Base-by-base conservation (phyloP, 2,113 vertebrate species). In the Crocuta crocuta region DNA sequence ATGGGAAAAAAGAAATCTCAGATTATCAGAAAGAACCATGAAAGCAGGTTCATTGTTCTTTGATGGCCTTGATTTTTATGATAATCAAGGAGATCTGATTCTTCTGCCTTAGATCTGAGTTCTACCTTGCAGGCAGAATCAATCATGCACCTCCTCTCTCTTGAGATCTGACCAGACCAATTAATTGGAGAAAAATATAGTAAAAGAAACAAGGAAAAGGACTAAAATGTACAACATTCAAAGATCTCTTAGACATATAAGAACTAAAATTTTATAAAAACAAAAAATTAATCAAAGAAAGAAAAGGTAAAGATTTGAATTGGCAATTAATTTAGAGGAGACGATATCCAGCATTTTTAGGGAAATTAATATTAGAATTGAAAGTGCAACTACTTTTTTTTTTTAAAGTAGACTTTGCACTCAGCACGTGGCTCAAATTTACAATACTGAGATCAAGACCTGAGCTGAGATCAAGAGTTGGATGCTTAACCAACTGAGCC, bases 361-460 rank as follows among this genome's bases (percentile, higher is more conserved):
- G 24, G 19, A 92, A 94, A 89, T 78, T 88, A 71, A 50, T 45
- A 35, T 91, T 87, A 58, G 84, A 83, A 88, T 28, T 82, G 24
- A 78, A 90, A 78, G 2, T 10, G 1, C 4, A 71, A 1, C 45
- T 31, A 82, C 4, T 65, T 45, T 94, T 55, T 71, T 55, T 58
- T 61, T 61, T 61, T 61, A 8, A 61, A 61, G 58, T 61, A 61
- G 58, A 61, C 58, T 61, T 61, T 23, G 58, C 53, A 17, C 58
- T 61, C 7, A 61, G 58, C 58, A 61, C 19, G 21, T 7, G 58
- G 58, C 58, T 61, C 58, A 5, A 61, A 61, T 21, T 61, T 61
- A 61, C 58, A 61, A 61, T 21, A 21, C 21, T 61, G 58, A 61
- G 58, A 61, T 61, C 8, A 24, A 61, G 58, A 61, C 58, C 58